Evolutionary conservation across 2,888 invertebrate species (phyloP), one percentile per base, ranked within the genome.

Genomic region (Pteria penguin): DNA sequence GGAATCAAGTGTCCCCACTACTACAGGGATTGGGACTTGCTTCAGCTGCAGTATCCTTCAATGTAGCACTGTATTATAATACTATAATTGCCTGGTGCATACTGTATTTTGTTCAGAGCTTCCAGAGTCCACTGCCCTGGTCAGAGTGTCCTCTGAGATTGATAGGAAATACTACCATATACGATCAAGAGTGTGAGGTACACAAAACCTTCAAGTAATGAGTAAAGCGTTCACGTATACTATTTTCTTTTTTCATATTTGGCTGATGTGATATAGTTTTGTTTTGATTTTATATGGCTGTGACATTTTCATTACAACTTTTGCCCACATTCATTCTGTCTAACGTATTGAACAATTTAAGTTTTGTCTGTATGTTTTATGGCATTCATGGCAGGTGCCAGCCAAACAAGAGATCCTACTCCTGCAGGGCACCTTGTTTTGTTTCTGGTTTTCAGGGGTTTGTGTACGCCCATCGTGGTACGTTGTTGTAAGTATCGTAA

Each of bases 71-170:
- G 66, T 98, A 98, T 93, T 98, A 98, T 94, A 98, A 98, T 90
- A 97, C 98, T 86, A 98, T 98, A 92, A 97, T 98, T 90, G 97
- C 97, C 63, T 98, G 98, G 98, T 97, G 97, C 90, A 96, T 97
- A 94, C 97, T 95, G 92, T 98, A 97, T 90, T 94, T 97, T 79
- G 96, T 97, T 91, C 97, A 97, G 90, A 97, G 97, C 90, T 96
- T 97, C 92, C 95, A 95, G 96, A 94, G 94, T 82, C 95, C 95
- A 29, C 93, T 97, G 67, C 97, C 97, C 1, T 97, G 97, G 97
- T 94, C 96, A 0, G 93, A 94, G 36, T 97, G 97, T 92, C 97
- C 97, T 26, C 52, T 57, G 11, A 24, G 22, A 18, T 4, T 26
- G 45, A 45, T 27, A 45, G 24, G 29, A 29, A 72, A 73, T 71